Percentiles rank a stretch among this genome's conserved stretches.
Conservation (phyloP, 2,797 vertebrate species). For the Craterocephalus amniculus region DNA sequence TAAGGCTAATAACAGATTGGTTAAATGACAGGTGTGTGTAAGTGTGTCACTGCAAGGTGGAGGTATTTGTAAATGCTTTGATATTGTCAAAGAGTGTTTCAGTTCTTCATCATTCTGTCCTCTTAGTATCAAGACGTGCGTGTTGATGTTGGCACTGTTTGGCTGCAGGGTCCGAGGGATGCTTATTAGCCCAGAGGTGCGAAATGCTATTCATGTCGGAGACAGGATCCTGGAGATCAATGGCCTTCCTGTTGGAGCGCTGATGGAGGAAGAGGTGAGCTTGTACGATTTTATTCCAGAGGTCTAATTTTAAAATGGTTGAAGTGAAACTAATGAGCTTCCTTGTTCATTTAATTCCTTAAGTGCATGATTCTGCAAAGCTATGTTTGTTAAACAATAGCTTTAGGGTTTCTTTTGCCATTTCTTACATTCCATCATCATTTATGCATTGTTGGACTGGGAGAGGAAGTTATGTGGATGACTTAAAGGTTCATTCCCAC, state of each 20-base stretch:
- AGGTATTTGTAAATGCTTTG: slow-evolving; percentile 18
- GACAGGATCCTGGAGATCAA: slow-evolving; percentile 98
- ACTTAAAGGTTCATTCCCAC: slow-evolving; percentile 46
- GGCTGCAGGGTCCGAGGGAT: slow-evolving; percentile 89
- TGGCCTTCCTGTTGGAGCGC: slow-evolving; percentile 87
- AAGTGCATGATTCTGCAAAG: slow-evolving; percentile 18
- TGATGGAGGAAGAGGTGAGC: slow-evolving; percentile 90
- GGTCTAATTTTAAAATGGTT: slow-evolving; percentile 2
- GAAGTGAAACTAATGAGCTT: slow-evolving; percentile 14
- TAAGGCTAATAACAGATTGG: slow-evolving; percentile 51
- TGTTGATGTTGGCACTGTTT: slow-evolving; percentile 21
- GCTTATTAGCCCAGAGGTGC: slow-evolving; percentile 93
- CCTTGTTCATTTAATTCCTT: slow-evolving; percentile 12
- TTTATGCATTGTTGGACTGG: slow-evolving; percentile 56
- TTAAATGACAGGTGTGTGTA: slow-evolving; percentile 22
- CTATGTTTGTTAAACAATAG: slow-evolving; percentile 18
- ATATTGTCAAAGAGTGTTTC: not conserved
- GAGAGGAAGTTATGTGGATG: slow-evolving; percentile 55
- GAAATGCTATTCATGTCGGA: slow-evolving; percentile 93
- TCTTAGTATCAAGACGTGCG: not conserved
- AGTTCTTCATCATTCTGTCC: not conserved
- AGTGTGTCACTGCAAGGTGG: not conserved
- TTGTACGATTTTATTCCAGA: not conserved
- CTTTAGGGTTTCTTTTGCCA: slow-evolving; percentile 39
- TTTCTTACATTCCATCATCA: slow-evolving; percentile 58